Base-by-base conservation (phyloP, 2,113 vertebrate species). In the Sander vitreus region DNA sequence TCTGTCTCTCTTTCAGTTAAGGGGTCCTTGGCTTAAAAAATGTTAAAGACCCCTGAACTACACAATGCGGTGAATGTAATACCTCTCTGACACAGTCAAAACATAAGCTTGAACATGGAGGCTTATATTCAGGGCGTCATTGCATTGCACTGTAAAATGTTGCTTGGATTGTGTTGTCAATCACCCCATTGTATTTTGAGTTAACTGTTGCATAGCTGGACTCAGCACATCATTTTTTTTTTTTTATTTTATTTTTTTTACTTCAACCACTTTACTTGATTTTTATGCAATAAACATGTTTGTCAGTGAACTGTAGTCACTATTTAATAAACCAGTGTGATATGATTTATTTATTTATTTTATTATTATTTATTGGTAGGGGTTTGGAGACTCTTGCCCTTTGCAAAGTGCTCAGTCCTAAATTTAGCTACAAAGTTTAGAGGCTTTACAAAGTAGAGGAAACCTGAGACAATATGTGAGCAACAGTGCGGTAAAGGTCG, bases 401-500 rank as follows among this genome's bases (percentile, higher is more conserved):
- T 93, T 94, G 10, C 76, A 81, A 70, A 86, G 64, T 25, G 57
- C 88, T 78, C 63, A 57, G 47, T 48, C 59, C 92, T 93, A 94
- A 91, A 83, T 93, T 92, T 94, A 92, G 91, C 87, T 70, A 30
- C 79, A 85, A 58, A 69, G 63, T 86, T 81, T 50, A 72, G 47
- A 63, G 70, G 47, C 19, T 84, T 80, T 76, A 83, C 23, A 82
- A 87, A 84, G 84, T 59, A 66, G 25, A 84, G 39, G 92, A 86
- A 92, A 94, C 83, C 55, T 59, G 90, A 94, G 90, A 89, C 77
- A 60, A 39, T 67, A 23, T 77, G n/a, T 23, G 43, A 69, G 71
- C 6, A 73, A 66, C 73, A 79, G 62, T 23, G 19, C 10, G 65
- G 59, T 27, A 27, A 59, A 79, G 57, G 78, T 83, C 19, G 2